phyloP scores from a whole-genome alignment of 2,113 vertebrate genomes.

The Ardeotis arabs region DNA sequence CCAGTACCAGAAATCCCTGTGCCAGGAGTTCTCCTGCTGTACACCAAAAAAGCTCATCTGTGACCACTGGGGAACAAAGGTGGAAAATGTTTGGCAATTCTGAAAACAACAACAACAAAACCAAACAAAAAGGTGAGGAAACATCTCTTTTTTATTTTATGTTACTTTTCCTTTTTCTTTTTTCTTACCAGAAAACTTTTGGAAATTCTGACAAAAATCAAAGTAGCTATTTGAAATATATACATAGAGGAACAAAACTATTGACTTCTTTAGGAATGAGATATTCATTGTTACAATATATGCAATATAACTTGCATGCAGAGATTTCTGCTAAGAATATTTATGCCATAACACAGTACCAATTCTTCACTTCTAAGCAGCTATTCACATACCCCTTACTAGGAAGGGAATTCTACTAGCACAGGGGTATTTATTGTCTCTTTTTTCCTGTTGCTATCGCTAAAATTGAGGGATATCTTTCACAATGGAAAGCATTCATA shows the following conservation, averaged over 20 bases:
- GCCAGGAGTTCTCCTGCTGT: neutral
- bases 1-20: neutral
- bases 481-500: neutral
- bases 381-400: neutral
- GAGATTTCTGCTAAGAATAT: neutral
- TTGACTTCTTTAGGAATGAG: neutral
- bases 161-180: neutral
- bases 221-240: neutral
- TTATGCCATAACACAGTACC: neutral
- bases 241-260: neutral
- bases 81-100: neutral
- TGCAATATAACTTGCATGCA: neutral
- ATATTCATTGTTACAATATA: neutral
- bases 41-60: neutral
- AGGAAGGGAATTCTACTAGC: neutral
- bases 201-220: neutral
- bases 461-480: neutral
- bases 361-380: neutral
- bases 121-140: neutral
- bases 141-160: neutral
- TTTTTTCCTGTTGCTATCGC: neutral
- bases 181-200: neutral
- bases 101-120: neutral
- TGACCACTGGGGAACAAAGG: neutral
- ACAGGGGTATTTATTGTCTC: neutral